Conservation (phyloP, 2,113 vertebrate species). For the Felis chaus region DNA sequence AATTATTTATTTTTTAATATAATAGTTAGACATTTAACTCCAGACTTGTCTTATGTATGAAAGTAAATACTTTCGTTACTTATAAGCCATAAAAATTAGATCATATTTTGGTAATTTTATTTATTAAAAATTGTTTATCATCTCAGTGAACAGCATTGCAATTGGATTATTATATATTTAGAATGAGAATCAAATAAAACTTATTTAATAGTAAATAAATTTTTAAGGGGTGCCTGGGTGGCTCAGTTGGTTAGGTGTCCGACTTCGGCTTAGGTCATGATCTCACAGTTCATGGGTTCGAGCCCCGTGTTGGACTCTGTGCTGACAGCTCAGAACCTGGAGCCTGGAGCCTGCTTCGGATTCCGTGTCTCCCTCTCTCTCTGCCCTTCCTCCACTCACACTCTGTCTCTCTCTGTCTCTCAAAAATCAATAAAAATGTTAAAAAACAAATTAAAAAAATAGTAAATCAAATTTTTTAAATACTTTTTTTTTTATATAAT, state of each 20-base stretch:
- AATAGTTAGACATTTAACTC: background rate
- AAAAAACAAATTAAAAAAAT: background rate
- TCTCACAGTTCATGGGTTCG: no score
- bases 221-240: no score
- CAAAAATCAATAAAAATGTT: no score
- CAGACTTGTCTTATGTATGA: background rate
- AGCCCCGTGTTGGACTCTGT: no score
- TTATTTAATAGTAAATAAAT: background rate
- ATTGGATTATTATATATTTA: background rate
- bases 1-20: background rate
- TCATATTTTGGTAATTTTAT: background rate
- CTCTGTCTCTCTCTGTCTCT: no score
- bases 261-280: no score
- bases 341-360: no score
- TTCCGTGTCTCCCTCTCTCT: no score
- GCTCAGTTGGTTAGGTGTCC: no score
- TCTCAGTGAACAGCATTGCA: background rate
- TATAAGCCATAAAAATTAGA: background rate
- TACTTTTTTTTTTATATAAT: constrained; percentile 83
- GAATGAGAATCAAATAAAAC: background rate
- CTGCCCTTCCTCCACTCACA: no score
- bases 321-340: no score
- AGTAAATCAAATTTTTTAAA: no score
- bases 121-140: background rate
- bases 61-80: background rate